Conservation (phyloP, 64 coral and sea anemone species). For the Porites australiensis region DNA sequence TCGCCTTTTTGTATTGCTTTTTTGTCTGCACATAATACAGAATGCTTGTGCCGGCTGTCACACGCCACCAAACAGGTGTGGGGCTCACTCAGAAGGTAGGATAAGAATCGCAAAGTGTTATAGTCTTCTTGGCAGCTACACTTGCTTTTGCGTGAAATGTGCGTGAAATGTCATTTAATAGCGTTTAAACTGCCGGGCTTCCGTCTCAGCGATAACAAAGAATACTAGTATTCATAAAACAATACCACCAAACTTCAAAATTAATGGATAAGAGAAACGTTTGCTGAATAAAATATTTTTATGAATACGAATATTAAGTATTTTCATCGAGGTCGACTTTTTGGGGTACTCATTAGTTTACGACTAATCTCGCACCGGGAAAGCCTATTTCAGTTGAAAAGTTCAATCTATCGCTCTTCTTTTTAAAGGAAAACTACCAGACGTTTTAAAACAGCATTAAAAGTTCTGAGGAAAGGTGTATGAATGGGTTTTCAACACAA, state of each 20-base stretch:
- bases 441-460: slow-evolving; percentile 10
- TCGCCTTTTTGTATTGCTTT: background rate
- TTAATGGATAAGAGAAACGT: slow-evolving; percentile 30
- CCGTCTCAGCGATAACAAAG: background rate
- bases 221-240: background rate
- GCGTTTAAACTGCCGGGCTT: background rate
- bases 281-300: slow-evolving; percentile 42
- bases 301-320: slow-evolving; percentile 36
- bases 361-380: background rate
- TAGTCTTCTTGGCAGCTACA: background rate
- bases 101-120: background rate
- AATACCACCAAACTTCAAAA: background rate
- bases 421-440: background rate
- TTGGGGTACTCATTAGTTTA: background rate
- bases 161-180: background rate
- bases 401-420: background rate
- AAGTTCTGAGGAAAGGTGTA: slow-evolving; percentile 7
- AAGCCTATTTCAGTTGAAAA: background rate
- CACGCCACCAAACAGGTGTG: background rate
- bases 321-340: background rate
- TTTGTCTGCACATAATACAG: background rate
- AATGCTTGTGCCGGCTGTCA: background rate
- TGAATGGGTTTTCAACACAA: slow-evolving; percentile 23
- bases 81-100: background rate
- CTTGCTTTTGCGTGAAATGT: background rate